Percentiles rank a stretch among this genome's conserved stretches.
Evolutionary conservation across 2,113 vertebrate genomes (phyloP).

Genomic region (Poeciliopsis turrubarensis): DNA sequence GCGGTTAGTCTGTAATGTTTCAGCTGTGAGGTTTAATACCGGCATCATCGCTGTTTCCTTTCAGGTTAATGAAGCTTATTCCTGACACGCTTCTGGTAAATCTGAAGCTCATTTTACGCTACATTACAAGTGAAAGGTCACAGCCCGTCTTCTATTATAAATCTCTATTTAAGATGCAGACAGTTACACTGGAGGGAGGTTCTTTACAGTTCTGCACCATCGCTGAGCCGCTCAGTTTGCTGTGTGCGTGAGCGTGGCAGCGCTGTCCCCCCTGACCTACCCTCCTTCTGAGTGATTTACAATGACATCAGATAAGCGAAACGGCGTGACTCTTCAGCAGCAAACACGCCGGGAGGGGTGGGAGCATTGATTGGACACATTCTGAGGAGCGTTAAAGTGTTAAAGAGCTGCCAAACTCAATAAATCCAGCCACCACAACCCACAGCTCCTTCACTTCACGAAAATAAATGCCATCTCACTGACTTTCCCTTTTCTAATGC

Average conservation of each 20-base stretch:
- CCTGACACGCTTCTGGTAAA: slow-evolving; percentile 47
- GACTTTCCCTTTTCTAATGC: slow-evolving; percentile 53
- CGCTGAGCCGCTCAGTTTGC: slow-evolving; percentile 3
- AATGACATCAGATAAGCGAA: slow-evolving; percentile 71
- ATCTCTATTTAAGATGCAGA: slow-evolving; percentile 36
- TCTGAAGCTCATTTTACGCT: slow-evolving; percentile 58
- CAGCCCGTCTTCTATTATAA: slow-evolving; percentile 23
- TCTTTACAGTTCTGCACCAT: slow-evolving; percentile 40
- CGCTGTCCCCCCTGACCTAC: slow-evolving; percentile 38
- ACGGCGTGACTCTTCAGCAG: slow-evolving; percentile 38
- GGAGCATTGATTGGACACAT: slow-evolving; percentile 74
- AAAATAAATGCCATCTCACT: slow-evolving; percentile 42
- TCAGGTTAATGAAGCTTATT: slow-evolving; percentile 30
- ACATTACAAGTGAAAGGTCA: slow-evolving; percentile 67
- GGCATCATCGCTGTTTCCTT: slow-evolving; percentile 44
- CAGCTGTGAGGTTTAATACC: slow-evolving; percentile 21
- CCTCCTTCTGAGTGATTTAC: slow-evolving; percentile 68
- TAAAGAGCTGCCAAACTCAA: slow-evolving; percentile 75
- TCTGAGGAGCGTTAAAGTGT: slow-evolving; percentile 72
- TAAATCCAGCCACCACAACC: slow-evolving; percentile 61
- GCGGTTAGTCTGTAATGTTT: slow-evolving; percentile 15
- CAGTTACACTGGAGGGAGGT: slow-evolving; percentile 11
- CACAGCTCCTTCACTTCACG: slow-evolving; percentile 30
- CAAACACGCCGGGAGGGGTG: slow-evolving; percentile 30
- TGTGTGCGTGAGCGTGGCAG: slow-evolving; percentile 11